Percentiles rank a stretch among this genome's conserved stretches.
phyloP scores from a whole-genome alignment of 1,140 invertebrate genomes.

The Trinorchestia longiramus region DNA sequence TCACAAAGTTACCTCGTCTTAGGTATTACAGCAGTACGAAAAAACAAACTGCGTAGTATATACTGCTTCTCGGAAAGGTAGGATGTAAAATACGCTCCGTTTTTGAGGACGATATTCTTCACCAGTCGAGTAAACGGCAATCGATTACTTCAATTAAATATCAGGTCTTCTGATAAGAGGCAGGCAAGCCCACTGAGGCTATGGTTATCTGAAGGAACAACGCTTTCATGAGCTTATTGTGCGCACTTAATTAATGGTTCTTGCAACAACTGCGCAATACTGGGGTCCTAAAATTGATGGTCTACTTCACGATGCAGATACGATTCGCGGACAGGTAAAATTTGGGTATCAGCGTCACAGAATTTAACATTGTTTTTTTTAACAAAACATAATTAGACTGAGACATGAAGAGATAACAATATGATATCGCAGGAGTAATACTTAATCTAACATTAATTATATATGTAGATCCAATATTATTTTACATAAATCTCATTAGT shows the following conservation, averaged over 20 bases:
- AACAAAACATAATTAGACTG: neutral
- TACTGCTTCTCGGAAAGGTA: neutral
- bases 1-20: neutral
- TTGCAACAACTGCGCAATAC: neutral
- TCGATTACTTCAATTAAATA: neutral
- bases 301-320: neutral
- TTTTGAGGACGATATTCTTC: neutral
- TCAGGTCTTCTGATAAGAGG: neutral
- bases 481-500: too few species aligned
- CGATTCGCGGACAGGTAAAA: neutral
- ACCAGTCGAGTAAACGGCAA: neutral
- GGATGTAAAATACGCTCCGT: neutral
- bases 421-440: neutral
- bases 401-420: neutral
- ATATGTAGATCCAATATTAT: neutral
- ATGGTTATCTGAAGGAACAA: neutral
- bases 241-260: neutral
- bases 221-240: neutral
- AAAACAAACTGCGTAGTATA: neutral
- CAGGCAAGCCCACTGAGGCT: neutral
- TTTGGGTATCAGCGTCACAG: neutral
- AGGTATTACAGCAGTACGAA: neutral
- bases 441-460: neutral
- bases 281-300: neutral
- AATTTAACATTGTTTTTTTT: neutral